Conservation (phyloP, 2,888 invertebrate species). For the Campaea margaritaria region DNA sequence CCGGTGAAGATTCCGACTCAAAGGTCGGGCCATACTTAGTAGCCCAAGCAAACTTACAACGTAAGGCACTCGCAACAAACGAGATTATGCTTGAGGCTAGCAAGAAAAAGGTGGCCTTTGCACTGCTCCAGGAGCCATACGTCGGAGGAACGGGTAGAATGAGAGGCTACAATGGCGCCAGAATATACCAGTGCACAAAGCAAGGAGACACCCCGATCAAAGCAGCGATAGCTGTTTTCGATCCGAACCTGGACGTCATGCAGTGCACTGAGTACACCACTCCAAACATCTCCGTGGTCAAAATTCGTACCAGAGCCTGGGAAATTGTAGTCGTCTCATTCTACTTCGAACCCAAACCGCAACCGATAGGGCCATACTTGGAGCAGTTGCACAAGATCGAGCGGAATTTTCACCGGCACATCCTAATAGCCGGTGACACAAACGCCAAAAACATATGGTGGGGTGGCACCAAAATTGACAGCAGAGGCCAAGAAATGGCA, state of each 20-base stretch:
- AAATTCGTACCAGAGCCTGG: background rate
- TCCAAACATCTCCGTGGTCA: background rate
- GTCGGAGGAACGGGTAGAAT: conserved; percentile 4
- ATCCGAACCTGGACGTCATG: conserved; percentile 24
- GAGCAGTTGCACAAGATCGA: conserved; percentile 12
- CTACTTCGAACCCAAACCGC: background rate
- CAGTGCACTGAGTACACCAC: conserved; percentile 16
- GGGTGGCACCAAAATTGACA: background rate
- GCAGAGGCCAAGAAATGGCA: background rate
- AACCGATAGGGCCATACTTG: conserved; percentile 24
- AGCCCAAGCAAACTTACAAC: conserved; percentile 9
- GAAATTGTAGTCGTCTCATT: background rate
- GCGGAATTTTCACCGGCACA: background rate
- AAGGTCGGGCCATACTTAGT: background rate
- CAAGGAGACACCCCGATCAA: conserved; percentile 8
- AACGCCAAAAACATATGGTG: too few relatives aligned
- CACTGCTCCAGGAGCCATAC: conserved; percentile 18
- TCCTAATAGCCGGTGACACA: background rate
- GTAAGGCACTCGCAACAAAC: conserved; percentile 1
- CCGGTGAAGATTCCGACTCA: background rate
- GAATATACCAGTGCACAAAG: background rate
- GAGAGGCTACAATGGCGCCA: background rate
- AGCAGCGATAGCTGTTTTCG: conserved; percentile 20
- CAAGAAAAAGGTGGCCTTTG: conserved; percentile 6
- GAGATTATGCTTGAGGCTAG: conserved; percentile 3